A percentile compares a stretch with the other conserved stretches of the same genome.
These are phyloP conservation scores for Sitta europaea DNA, from an alignment of 2,113 vertebrate species.

Conservation along the genomic window DNA sequence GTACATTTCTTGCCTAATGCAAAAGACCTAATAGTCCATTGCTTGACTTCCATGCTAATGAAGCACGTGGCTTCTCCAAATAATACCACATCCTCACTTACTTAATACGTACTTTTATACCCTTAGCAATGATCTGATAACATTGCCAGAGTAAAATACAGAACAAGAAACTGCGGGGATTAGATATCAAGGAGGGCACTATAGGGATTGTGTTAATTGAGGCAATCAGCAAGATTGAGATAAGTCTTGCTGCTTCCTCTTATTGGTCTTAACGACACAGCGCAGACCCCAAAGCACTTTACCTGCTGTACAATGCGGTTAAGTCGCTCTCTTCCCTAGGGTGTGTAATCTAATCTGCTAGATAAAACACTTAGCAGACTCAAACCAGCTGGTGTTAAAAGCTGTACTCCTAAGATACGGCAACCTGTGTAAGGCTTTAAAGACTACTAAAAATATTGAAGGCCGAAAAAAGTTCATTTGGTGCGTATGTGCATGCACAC, in stretches of 20 bases:
- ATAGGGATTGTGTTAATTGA: slow-evolving; percentile 31
- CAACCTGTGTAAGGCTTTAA: slow-evolving; percentile 11
- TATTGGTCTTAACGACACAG: slow-evolving; percentile 34
- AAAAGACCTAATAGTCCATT: not conserved
- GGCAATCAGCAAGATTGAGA: slow-evolving; percentile 51
- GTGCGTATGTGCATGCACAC: not conserved
- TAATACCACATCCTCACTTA: not conserved
- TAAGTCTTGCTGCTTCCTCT: slow-evolving; percentile 27
- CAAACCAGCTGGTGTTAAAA: slow-evolving; percentile 42
- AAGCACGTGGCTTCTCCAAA: not conserved
- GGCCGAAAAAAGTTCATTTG: not conserved
- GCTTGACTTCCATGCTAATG: slow-evolving; percentile 53
- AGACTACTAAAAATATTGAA: not conserved
- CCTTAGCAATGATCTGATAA: slow-evolving; percentile 36
- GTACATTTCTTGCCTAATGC: not conserved
- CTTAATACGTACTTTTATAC: not conserved
- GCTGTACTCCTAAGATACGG: not conserved
- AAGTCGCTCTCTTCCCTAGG: slow-evolving; percentile 13
- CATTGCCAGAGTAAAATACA: slow-evolving; percentile 13
- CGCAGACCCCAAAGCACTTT: slow-evolving; percentile 38
- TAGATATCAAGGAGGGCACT: slow-evolving; percentile 19
- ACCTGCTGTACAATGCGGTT: slow-evolving; percentile 45
- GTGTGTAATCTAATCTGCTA: slow-evolving; percentile 36
- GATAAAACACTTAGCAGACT: slow-evolving; percentile 46
- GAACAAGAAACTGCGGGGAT: slow-evolving; percentile 15